Evolutionary conservation across 2,113 vertebrate species (phyloP).

Genomic region (Nipponia nippon): DNA sequence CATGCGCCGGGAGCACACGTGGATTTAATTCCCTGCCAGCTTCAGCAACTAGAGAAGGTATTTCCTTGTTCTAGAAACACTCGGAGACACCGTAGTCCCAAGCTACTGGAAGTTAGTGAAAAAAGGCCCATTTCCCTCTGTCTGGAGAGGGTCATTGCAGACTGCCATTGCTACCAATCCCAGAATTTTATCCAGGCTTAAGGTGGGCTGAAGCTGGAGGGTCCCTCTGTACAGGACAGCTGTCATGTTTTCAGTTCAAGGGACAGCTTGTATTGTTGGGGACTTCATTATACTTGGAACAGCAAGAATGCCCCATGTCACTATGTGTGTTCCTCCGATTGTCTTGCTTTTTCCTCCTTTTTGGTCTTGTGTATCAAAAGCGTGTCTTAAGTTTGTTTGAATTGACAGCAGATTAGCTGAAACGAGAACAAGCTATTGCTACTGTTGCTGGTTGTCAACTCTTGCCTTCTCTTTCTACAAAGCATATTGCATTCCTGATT

Average conservation of each 20-base stretch:
- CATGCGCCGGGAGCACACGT: background rate
- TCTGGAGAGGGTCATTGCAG: background rate
- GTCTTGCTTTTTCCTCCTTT: background rate
- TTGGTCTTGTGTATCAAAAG: background rate
- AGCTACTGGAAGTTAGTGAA: background rate
- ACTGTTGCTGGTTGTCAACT: background rate
- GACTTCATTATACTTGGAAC: background rate
- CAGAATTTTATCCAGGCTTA: background rate
- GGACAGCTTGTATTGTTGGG: background rate
- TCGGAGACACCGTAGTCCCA: background rate
- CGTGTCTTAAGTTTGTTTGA: background rate
- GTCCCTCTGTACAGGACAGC: background rate
- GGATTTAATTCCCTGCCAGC: background rate
- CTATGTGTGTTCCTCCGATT: background rate
- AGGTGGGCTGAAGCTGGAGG: background rate
- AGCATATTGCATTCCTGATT: background rate
- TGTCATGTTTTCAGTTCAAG: background rate
- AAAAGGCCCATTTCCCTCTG: background rate
- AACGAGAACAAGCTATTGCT: background rate
- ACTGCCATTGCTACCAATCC: background rate
- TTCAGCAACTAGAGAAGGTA: background rate
- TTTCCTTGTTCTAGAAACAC: background rate
- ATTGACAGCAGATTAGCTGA: background rate
- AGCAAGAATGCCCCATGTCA: background rate
- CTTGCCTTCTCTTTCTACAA: background rate